These are phyloP conservation scores for Amazona finschi DNA, from an alignment of 2,797 vertebrate species.

Conservation along the genomic window DNA sequence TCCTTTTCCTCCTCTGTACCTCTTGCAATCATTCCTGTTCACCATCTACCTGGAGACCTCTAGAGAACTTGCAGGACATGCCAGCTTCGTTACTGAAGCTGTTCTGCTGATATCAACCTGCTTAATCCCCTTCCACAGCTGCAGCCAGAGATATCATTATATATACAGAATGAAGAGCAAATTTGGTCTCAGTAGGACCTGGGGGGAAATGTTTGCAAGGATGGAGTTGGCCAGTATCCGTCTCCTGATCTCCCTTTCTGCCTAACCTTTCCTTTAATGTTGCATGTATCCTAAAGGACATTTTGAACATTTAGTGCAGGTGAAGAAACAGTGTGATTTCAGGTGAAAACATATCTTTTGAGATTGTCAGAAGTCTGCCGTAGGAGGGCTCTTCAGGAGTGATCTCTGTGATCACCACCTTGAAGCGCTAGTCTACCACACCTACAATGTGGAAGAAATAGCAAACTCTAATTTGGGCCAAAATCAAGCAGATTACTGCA, in stretches of 20 bases:
- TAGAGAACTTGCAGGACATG: background rate
- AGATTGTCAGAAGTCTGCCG: fast-evolving
- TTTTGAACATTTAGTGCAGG: background rate
- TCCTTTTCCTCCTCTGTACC: background rate
- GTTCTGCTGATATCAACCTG: background rate
- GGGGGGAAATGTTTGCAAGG: background rate
- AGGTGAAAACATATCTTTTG: background rate
- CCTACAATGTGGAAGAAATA: background rate
- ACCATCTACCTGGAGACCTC: background rate
- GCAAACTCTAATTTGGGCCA: background rate
- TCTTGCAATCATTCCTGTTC: background rate
- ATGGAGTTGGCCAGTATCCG: background rate
- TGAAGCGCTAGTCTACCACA: background rate
- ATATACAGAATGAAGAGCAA: background rate
- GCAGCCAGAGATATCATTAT: conserved; percentile 13
- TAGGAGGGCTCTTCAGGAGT: background rate
- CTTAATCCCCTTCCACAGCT: background rate
- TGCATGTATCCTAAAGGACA: background rate
- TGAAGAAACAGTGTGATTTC: background rate
- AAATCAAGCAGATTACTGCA: background rate
- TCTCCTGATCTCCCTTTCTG: background rate
- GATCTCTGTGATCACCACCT: background rate
- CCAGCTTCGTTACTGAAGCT: background rate
- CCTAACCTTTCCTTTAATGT: background rate
- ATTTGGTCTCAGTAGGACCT: background rate